Evolutionary conservation across 2,888 invertebrate genomes (phyloP).

Genomic region (Drosophila flavopinicola): DNA sequence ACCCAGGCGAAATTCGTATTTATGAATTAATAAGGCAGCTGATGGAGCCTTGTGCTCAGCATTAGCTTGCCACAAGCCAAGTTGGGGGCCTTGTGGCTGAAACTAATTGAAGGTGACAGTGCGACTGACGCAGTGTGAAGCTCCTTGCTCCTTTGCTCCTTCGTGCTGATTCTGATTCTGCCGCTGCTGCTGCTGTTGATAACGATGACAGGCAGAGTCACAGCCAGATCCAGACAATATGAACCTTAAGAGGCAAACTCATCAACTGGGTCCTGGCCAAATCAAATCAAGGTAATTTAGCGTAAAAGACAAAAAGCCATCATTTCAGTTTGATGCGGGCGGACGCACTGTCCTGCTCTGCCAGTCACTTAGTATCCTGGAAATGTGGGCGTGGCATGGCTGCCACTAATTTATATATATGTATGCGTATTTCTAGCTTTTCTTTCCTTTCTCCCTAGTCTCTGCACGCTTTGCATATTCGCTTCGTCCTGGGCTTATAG

Average conservation of each 20-base stretch:
- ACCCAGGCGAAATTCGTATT: conserved; percentile 48
- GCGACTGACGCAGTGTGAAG: conserved; percentile 42
- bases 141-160: conserved; percentile 9
- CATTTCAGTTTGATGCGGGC: conserved; percentile 60
- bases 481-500: conserved; percentile 35
- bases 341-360: conserved; percentile 17
- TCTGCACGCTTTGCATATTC: conserved; percentile 66
- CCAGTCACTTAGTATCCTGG: neutral
- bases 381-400: conserved; percentile 24
- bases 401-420: conserved; percentile 35
- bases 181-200: conserved; percentile 15
- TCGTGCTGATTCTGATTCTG: conserved; percentile 7
- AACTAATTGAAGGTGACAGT: conserved; percentile 76
- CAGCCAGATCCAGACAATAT: neutral
- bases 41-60: conserved; percentile 47
- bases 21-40: conserved; percentile 75
- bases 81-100: conserved; percentile 26
- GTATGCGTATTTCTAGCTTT: conserved; percentile 20
- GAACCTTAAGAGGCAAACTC: conserved; percentile 30
- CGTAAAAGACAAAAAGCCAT: conserved; percentile 78
- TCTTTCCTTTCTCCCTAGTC: neutral
- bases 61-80: conserved; percentile 44
- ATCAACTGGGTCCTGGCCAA: conserved; percentile 50
- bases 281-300: conserved; percentile 80
- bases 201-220: conserved; percentile 32